Base-by-base conservation (phyloP, 2,888 invertebrate species). In the Atrina japonica region DNA sequence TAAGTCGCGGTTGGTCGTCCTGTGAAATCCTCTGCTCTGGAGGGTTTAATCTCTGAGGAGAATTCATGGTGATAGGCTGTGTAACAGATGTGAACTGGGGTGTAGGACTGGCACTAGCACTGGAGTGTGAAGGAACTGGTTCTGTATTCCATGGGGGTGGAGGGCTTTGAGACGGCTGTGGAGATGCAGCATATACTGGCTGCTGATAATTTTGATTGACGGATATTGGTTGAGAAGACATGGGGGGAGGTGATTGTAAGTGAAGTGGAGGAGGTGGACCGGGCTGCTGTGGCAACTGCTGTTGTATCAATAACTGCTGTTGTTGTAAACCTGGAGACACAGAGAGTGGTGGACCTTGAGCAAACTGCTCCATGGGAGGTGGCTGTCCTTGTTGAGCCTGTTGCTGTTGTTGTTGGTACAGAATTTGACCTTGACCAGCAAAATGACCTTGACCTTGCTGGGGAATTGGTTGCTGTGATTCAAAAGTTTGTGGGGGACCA, bases 401-500 rank as follows among this genome's bases (percentile, higher is more conserved):
- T n/a, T 25, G 40, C 27, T 55, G 11, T 18, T 70, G 58, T 27
- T 47, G 29, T 55, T 61, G 47, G 56, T 45, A 47, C n/a, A 52
- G 14, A 25, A 60, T 40, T 40, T 76, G 76, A 23, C 64, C 55
- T 29, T 70, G 70, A 21, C 67, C 49, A 25, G 45, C 61, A 18
- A 45, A 64, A 47, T 56, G 61, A 18, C 71, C 64, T 16, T 55
- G 50, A 50, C 66, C 67, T 55, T 70, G 70, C 14, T 66, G 61
- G 45, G 71, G 73, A 9, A 69, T n/a, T 27, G 65, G 40, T 35
- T 69, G 70, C 47, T 66, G 67, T 30, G 52, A 50, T 3, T 35
- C 61, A 35, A 64, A 52, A 30, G 64, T 70, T 59, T 73, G 76
- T 18, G 59, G 55, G 9, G 73, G 47, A 14, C 47, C 41, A 5